A percentile compares a stretch with the other conserved stretches of the same genome.
Evolutionary conservation across 2,113 vertebrate species (phyloP).

Genomic region (Equus quagga): DNA sequence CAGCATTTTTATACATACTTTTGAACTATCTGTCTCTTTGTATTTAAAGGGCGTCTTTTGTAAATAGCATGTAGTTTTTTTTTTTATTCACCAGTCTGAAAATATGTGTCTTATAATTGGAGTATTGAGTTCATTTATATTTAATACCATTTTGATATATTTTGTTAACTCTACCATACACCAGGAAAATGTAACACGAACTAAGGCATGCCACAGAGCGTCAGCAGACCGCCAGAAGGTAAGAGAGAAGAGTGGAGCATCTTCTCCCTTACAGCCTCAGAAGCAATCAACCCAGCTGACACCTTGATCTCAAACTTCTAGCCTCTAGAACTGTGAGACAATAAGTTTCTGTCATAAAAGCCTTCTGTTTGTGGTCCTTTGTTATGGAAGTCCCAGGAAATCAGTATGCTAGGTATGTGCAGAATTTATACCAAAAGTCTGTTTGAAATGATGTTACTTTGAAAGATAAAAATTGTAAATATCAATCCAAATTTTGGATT

Average conservation of each 20-base stretch:
- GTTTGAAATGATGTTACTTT: neutral
- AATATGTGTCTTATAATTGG: neutral
- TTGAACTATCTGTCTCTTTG: neutral
- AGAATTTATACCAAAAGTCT: neutral
- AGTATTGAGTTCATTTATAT: neutral
- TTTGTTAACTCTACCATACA: neutral
- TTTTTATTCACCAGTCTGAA: neutral
- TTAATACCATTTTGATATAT: neutral
- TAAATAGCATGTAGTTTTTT: neutral
- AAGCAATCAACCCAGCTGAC: neutral
- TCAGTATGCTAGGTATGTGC: neutral
- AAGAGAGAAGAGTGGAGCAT: no score
- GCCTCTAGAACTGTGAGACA: no score
- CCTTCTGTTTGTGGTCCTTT: neutral
- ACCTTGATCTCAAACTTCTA: neutral
- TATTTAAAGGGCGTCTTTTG: neutral
- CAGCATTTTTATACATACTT: neutral
- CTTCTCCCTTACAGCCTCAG: neutral
- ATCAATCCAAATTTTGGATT: neutral
- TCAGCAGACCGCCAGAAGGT: no score
- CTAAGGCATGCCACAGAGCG: neutral
- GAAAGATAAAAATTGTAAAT: neutral
- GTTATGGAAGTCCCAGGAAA: neutral
- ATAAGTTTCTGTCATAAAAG: neutral
- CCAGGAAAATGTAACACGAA: neutral